Evolutionary conservation across 1,140 invertebrate genomes (phyloP), one percentile per base, ranked within the genome.

Genomic region (Papilio polyxenes): DNA sequence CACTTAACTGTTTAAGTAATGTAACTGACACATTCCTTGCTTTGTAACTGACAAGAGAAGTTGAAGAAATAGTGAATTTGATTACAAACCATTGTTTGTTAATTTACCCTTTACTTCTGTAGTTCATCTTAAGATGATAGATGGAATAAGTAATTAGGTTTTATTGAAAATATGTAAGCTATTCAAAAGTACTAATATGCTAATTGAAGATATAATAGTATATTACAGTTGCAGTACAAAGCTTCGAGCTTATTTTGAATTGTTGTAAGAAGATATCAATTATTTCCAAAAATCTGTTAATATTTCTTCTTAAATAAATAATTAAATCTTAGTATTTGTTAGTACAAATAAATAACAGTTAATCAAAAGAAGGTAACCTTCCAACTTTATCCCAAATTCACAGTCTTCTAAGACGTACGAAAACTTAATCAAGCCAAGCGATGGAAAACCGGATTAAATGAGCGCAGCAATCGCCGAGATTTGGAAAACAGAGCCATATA

Each of bases 401-500:
- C 56, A 62, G 56, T 37, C 13, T 79, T 79, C 77, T 49, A 31
- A 65, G 78, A n/a, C 37, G 56, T 69, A 76, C 75, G 23, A 80
- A 80, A 80, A 65, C 78, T 69, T 80, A 80, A 80, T 80, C 78
- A 80, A 69, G 56, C 40, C 62, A 49, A 80, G 78, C 56, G 65
- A 80, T 80, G 59, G 78, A 80, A 65, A 80, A 65, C 37, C 59
- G 59, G 78, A 80, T 80, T 69, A 80, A 80, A 80, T 48, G 78
- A 80, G 65, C 56, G n/a, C 69, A 80, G 78, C 78, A 48, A 69
- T 80, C 59, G 78, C 48, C 56, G 59, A 80, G 78, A 80, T 80
- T 80, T 80, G 78, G 78, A 80, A 80, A 80, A 80, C 59, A 65
- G 59, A 69, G 40, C 59, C 56, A 80, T 80, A 80, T 80, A 80